phyloP scores from a whole-genome alignment of 2,888 invertebrate species.

The Camptogramma bilineatum region DNA sequence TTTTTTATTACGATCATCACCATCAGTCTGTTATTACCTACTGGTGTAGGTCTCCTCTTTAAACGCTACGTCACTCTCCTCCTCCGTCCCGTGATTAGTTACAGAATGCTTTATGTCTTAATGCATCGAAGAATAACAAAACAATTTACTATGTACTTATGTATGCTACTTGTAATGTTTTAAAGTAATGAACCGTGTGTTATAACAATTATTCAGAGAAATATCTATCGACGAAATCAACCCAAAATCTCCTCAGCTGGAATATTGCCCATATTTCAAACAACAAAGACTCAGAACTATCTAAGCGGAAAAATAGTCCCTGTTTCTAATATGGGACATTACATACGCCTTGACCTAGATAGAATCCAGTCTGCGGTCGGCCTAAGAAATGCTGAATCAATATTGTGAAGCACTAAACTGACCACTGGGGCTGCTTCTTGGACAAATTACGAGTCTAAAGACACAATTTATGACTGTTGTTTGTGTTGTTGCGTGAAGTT shows the following conservation, averaged over 20 bases:
- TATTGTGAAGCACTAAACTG: slow-evolving; percentile 25
- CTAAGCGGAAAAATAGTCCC: slow-evolving; percentile 18
- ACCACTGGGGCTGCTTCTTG: slow-evolving; percentile 2
- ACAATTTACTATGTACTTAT: too few relatives aligned
- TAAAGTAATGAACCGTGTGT: too few relatives aligned
- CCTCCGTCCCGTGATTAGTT: too few relatives aligned
- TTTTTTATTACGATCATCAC: too few relatives aligned
- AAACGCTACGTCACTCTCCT: too few relatives aligned
- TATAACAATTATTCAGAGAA: too few relatives aligned
- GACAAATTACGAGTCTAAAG: slow-evolving; percentile 16
- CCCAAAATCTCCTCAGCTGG: slow-evolving; percentile 9
- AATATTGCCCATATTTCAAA: slow-evolving; percentile 19
- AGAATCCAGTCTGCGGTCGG: slow-evolving; percentile 27
- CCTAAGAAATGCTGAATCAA: slow-evolving; percentile 35
- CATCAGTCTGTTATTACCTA: too few relatives aligned
- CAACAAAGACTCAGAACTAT: slow-evolving; percentile 12
- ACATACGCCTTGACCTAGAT: slow-evolving; percentile 40
- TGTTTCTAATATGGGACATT: slow-evolving; percentile 30
- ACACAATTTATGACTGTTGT: background rate
- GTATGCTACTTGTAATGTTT: too few relatives aligned
- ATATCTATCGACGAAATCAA: slow-evolving; percentile 13
- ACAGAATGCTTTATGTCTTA: too few relatives aligned
- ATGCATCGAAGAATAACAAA: too few relatives aligned
- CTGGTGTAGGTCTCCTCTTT: too few relatives aligned
- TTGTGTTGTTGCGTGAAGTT: background rate